Evolutionary conservation across 2,888 invertebrate species (phyloP), one percentile per base, ranked within the genome.

Genomic region (Dryococelus australis): DNA sequence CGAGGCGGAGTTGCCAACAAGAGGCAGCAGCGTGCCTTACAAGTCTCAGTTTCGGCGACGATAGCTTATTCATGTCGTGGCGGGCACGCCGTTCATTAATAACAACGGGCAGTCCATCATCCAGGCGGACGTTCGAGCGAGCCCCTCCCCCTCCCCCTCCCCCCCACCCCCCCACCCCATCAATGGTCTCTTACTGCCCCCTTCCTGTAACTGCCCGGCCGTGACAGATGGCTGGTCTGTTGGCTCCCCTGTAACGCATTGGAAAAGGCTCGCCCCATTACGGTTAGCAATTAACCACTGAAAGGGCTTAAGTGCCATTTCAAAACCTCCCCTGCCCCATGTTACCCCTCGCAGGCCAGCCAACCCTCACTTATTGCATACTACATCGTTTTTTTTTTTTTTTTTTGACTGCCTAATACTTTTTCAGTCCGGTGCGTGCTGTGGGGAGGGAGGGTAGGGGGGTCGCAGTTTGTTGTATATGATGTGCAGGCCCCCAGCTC

Each of bases 221-320:
- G 65, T 65, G 65, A 65, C 65, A n/a, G 65, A 65, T 65, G 65
- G 65, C 65, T n/a, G 65, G 65, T 24, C 65, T 65, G 65, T 65
- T 65, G n/a, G 20, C 65, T n/a, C 65, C n/a, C 65, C 65, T 65
- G 65, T n/a, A 65, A 24, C 65, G 65, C 65, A 65, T 10, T 20
- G 65, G 65, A 65, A 65, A 65, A 8, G 10, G 65, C 65, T 65
- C 65, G 65, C 65, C 65, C 65, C 65, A 65, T 65, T 65, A 65
- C 65, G 65, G 65, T 65, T 65, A 65, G 65, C 65, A 65, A 65
- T 65, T 65, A 65, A 65, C 65, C 65, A n/a, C 3, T 24, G 65
- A 65, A 65, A 65, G 65, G 65, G 65, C 65, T 65, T 65, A n/a
- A 65, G 65, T 65, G 65, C 65, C 65, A 65, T 65, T 65, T 65